These are phyloP conservation scores for Orthosia incerta DNA, from an alignment of 2,888 invertebrate species.

Conservation along the genomic window DNA sequence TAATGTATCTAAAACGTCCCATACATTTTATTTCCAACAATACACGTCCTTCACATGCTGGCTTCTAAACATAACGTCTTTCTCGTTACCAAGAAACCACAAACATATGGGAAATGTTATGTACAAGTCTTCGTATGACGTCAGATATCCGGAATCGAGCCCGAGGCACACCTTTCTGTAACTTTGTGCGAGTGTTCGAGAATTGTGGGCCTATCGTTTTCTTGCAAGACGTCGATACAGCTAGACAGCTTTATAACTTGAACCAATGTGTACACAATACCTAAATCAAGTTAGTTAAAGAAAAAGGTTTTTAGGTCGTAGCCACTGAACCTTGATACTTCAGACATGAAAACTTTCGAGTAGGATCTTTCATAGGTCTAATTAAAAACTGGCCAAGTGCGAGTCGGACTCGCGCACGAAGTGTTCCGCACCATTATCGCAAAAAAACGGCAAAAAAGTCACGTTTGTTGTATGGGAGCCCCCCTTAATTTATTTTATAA, in stretches of 20 bases:
- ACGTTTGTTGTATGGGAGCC: no score
- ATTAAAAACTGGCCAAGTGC: no score
- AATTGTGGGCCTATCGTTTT: constrained; percentile 13
- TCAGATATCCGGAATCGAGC: constrained; percentile 42
- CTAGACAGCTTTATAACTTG: background rate
- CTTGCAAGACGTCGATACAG: constrained; percentile 17
- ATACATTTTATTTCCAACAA: background rate
- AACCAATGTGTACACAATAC: constrained; percentile 1
- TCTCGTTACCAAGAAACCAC: constrained; percentile 34
- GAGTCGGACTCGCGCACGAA: no score
- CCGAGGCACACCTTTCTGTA: constrained; percentile 40
- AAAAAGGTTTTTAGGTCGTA: background rate
- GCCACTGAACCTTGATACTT: background rate
- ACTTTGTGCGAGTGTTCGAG: constrained; percentile 13
- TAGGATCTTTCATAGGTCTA: background rate
- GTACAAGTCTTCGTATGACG: constrained; percentile 31
- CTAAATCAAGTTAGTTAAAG: background rate
- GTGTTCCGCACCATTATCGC: no score
- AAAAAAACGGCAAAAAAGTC: no score
- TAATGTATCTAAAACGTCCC: background rate
- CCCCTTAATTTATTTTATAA: no score
- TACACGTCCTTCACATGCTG: background rate
- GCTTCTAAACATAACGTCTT: constrained; percentile 17
- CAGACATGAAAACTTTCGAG: background rate
- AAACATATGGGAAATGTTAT: constrained; percentile 44